Evolutionary conservation across 2,888 invertebrate species (phyloP).

Genomic region (Dolomedes plantarius): DNA sequence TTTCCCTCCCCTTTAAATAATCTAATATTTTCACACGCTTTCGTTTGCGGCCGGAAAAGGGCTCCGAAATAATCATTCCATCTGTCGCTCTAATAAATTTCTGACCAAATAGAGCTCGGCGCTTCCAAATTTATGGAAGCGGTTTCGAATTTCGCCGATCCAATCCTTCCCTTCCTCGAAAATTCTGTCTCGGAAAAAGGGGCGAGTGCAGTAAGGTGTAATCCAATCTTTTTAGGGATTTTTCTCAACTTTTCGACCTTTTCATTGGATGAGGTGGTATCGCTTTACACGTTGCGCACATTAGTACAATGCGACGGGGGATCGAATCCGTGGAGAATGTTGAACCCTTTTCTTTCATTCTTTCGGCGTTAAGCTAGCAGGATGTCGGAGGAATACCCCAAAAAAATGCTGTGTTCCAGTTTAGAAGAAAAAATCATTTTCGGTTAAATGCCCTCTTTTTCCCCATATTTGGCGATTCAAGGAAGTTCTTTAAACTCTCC

Average conservation of each 20-base stretch:
- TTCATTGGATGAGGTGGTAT: background rate
- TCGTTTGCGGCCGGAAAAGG: too few species aligned
- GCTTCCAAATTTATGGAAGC: background rate
- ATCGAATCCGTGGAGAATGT: background rate
- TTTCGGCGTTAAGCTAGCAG: background rate
- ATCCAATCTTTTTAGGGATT: constrained; percentile 13
- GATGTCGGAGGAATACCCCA: background rate
- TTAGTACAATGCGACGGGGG: background rate
- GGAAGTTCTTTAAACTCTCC: constrained; percentile 3
- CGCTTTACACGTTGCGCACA: background rate
- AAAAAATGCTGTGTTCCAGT: background rate
- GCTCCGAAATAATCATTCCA: background rate
- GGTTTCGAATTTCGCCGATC: constrained; percentile 1
- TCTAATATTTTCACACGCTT: background rate
- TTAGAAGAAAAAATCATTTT: constrained; percentile 1
- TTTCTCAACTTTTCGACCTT: constrained; percentile 16
- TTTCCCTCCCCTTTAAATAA: too few species aligned
- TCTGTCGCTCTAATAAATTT: background rate
- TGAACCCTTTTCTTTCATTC: constrained; percentile 17
- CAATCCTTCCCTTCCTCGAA: background rate
- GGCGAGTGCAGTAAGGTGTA: constrained; percentile 11
- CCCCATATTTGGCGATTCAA: background rate
- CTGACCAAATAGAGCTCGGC: background rate
- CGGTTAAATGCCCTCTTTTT: constrained; percentile 7
- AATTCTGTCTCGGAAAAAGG: background rate